Percentiles rank a stretch among this genome's conserved stretches.
phyloP scores from a whole-genome alignment of 1,140 invertebrate species.

The Drosophila pallidifrons region DNA sequence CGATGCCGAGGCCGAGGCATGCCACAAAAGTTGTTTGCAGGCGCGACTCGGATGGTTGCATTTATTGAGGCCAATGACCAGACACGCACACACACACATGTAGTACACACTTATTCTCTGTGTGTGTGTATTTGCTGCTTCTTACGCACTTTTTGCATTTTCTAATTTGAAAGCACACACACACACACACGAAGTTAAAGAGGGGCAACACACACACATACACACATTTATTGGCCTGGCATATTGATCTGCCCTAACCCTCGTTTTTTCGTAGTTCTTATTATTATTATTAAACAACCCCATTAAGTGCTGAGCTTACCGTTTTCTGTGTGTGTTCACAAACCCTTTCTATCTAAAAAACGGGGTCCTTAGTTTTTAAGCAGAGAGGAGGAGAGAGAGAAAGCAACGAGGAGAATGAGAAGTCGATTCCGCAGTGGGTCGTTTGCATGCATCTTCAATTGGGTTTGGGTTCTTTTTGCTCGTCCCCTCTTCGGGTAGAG shows the following conservation, averaged over 20 bases:
- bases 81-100: conserved; percentile 44
- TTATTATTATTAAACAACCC: conserved; percentile 77
- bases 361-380: conserved; percentile 12
- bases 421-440: conserved; percentile 34
- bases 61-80: conserved; percentile 78
- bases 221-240: conserved; percentile 65
- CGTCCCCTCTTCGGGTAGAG: neutral
- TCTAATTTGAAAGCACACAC: conserved; percentile 69
- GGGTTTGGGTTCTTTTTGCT: conserved; percentile 21
- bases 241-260: conserved; percentile 75
- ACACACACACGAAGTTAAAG: conserved; percentile 7
- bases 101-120: neutral
- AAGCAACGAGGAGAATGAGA: neutral
- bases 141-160: conserved; percentile 80
- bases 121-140: conserved; percentile 51
- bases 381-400: neutral
- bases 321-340: conserved; percentile 10
- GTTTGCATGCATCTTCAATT: conserved; percentile 17
- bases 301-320: conserved; percentile 57
- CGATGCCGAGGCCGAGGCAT: conserved; percentile 23
- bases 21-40: conserved; percentile 68
- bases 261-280: conserved; percentile 40
- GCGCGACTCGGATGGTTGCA: conserved; percentile 53
- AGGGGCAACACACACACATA: conserved; percentile 10
- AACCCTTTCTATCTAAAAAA: conserved; percentile 27